These are phyloP conservation scores for Lordiphosa fenestrarum DNA, from an alignment of 2,888 invertebrate species.

Conservation along the genomic window DNA sequence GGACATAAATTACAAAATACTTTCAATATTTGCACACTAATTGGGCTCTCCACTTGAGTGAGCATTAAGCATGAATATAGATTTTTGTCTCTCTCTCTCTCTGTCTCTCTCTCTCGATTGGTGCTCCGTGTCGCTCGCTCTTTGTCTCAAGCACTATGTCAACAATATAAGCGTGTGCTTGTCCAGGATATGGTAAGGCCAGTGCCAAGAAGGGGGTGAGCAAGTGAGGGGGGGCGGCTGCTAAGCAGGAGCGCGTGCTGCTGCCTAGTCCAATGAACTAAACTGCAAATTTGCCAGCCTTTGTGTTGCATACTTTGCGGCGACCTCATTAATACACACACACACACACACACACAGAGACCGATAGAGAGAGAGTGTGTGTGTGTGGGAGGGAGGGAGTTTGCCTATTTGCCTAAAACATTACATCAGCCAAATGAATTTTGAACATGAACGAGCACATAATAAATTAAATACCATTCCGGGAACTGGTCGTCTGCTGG, in stretches of 20 bases:
- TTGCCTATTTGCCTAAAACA: constrained; percentile 66
- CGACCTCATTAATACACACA: constrained; percentile 55
- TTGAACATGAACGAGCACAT: constrained; percentile 46
- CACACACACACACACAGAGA: constrained; percentile 3
- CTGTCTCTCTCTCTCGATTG: constrained; percentile 21
- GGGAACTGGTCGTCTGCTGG: constrained; percentile 25
- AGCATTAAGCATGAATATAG: constrained; percentile 67
- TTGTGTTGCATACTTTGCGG: constrained; percentile 68
- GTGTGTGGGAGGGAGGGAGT: constrained; percentile 4
- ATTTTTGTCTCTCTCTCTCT: constrained; percentile 48
- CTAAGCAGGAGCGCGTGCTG: constrained; percentile 42
- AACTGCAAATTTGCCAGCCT: constrained; percentile 38
- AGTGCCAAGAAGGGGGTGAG: constrained; percentile 9
- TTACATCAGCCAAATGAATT: constrained; percentile 73
- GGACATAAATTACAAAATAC: constrained; percentile 45
- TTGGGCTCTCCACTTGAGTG: constrained; percentile 48
- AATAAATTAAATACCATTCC: constrained; percentile 67
- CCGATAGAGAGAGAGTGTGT: background rate
- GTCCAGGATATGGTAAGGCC: constrained; percentile 37
- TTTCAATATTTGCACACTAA: constrained; percentile 72
- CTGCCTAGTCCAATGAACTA: constrained; percentile 66
- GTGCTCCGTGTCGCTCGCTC: constrained; percentile 21
- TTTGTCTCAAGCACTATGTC: constrained; percentile 66
- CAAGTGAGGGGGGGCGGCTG: constrained; percentile 3
- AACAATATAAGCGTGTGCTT: constrained; percentile 66